phyloP scores from a whole-genome alignment of 1,140 invertebrate species.

The Drosophila gunungcola region DNA sequence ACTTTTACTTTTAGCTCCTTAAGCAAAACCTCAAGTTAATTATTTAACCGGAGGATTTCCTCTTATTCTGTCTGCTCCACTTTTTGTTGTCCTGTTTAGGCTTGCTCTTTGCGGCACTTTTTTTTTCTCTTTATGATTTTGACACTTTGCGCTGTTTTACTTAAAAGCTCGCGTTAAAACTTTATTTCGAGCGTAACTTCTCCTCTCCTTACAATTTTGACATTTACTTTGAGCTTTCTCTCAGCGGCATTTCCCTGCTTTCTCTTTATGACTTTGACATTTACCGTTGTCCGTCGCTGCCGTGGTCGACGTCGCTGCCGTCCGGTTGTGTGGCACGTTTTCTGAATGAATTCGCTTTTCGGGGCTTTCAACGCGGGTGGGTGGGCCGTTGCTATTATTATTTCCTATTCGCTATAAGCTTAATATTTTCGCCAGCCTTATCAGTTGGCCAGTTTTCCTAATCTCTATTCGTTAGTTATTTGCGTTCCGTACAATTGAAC shows the following conservation, averaged over 20 bases:
- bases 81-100: too few relatives aligned
- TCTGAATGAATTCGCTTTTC: constrained; percentile 75
- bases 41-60: background rate
- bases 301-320: constrained; percentile 28
- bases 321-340: constrained; percentile 76
- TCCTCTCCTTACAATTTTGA: constrained; percentile 16
- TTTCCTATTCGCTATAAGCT: constrained; percentile 71
- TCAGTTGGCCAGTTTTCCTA: constrained; percentile 66
- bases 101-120: background rate
- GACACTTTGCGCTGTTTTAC: constrained; percentile 8
- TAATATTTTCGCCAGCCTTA: constrained; percentile 57
- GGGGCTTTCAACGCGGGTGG: constrained; percentile 33
- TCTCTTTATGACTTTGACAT: constrained; percentile 76
- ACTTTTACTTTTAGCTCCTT: background rate
- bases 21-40: background rate
- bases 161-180: background rate
- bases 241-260: constrained; percentile 4
- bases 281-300: constrained; percentile 40
- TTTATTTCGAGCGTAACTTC: constrained; percentile 6
- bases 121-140: background rate
- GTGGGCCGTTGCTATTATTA: constrained; percentile 51
- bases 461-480: constrained; percentile 78
- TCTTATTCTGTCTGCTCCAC: background rate
- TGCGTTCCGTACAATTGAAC: constrained; percentile 53
- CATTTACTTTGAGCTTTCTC: constrained; percentile 25